Conservation (phyloP, 2,797 vertebrate genomes). For the Eurystomus glaucurus region DNA sequence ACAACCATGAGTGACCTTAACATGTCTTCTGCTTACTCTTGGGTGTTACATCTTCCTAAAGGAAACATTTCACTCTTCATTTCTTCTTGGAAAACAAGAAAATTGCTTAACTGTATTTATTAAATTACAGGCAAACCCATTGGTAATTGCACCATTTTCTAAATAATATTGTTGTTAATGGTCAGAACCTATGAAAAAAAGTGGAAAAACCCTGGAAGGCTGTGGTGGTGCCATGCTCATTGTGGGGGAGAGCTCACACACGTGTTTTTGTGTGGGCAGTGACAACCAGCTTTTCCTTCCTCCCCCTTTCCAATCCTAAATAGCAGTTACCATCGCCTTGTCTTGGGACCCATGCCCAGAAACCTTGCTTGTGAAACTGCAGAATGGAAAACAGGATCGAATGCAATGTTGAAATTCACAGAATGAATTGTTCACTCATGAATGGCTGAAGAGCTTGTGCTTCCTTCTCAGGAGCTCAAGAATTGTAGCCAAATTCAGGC, state of each 20-base stretch:
- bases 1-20: neutral
- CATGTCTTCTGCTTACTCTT: neutral
- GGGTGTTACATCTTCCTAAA: neutral
- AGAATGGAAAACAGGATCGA: neutral
- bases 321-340: neutral
- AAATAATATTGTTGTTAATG: neutral
- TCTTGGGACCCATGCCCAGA: conserved; percentile 2
- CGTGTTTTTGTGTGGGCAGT: neutral
- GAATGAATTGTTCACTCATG: neutral
- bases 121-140: neutral
- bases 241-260: neutral
- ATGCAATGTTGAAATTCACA: neutral
- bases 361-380: neutral
- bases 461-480: neutral
- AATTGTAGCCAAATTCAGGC: neutral
- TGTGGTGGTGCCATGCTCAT: neutral
- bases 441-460: neutral
- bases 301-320: neutral
- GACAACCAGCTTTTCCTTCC: neutral
- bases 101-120: neutral
- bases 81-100: neutral
- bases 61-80: neutral
- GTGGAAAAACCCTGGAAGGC: conserved; percentile 29
- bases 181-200: neutral
- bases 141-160: neutral